Conservation (phyloP, 2,797 vertebrate genomes). For the Rhinophrynus dorsalis region DNA sequence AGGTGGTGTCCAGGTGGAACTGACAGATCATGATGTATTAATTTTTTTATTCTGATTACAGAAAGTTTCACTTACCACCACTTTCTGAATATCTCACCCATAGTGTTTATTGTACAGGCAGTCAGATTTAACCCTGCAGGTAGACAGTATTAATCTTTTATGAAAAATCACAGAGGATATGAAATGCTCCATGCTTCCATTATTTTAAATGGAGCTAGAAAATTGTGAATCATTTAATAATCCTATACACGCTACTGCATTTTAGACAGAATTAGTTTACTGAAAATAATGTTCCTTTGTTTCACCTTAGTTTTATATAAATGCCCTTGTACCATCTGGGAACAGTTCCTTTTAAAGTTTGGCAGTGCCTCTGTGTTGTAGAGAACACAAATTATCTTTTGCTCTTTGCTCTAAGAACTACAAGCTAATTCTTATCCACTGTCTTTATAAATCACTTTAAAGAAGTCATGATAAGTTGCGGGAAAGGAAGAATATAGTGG, state of each 20-base stretch:
- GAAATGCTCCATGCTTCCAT: conserved; percentile 22
- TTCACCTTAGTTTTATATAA: conserved; percentile 42
- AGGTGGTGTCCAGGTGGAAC: too few species aligned
- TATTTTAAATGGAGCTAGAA: conserved; percentile 35
- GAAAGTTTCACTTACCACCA: too few species aligned
- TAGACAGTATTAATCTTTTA: conserved; percentile 21
- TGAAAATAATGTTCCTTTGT: conserved; percentile 34
- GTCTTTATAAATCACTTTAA: conserved; percentile 37
- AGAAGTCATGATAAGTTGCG: conserved; percentile 1
- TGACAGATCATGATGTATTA: too few species aligned
- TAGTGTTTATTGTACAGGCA: conserved; percentile 13
- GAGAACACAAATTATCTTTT: conserved; percentile 33
- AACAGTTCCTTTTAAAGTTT: conserved; percentile 29
- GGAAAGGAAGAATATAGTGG: not conserved
- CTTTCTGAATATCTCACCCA: too few species aligned
- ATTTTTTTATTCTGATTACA: too few species aligned
- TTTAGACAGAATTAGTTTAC: conserved; percentile 13
- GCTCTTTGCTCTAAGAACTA: conserved; percentile 34
- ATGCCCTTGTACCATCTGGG: conserved; percentile 32
- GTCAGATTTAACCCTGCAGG: conserved; percentile 5
- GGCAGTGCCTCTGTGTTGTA: conserved; percentile 4
- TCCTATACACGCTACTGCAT: conserved; percentile 23
- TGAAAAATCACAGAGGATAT: conserved; percentile 27
- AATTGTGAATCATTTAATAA: conserved; percentile 39
- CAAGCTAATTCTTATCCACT: conserved; percentile 27